These are phyloP conservation scores for Drosophila nigrodunni DNA, from an alignment of 1,140 invertebrate genomes.

Conservation along the genomic window DNA sequence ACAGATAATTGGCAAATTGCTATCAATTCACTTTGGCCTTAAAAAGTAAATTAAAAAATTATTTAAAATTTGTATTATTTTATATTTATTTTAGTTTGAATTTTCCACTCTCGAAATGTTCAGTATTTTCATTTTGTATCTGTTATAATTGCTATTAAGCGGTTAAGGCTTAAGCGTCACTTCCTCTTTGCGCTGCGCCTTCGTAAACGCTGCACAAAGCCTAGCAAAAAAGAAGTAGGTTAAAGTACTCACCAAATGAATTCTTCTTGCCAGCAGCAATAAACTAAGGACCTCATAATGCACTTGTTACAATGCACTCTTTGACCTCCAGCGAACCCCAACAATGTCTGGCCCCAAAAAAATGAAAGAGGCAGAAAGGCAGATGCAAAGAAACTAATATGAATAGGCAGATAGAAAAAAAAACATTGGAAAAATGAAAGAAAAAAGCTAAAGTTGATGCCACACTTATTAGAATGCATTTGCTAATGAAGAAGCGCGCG, in stretches of 20 bases:
- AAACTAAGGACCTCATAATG: neutral
- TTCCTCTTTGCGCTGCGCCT: neutral
- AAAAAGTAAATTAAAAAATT: too few species aligned
- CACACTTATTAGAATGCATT: slow-evolving; percentile 58
- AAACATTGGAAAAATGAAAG: neutral
- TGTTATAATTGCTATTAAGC: too few species aligned
- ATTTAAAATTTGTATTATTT: too few species aligned
- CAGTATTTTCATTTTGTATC: too few species aligned
- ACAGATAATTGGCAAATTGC: too few species aligned
- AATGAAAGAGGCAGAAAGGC: neutral
- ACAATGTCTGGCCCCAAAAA: slow-evolving; percentile 3
- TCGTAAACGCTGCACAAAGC: slow-evolving; percentile 3
- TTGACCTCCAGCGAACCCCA: slow-evolving; percentile 21
- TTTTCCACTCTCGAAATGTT: too few species aligned
- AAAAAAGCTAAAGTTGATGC: slow-evolving; percentile 31
- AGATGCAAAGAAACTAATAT: slow-evolving; percentile 4
- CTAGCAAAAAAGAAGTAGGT: neutral
- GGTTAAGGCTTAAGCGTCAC: neutral
- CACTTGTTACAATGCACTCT: slow-evolving; percentile 4
- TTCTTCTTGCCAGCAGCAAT: neutral
- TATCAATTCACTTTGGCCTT: too few species aligned
- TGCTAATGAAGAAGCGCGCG: slow-evolving; percentile 46
- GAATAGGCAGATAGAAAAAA: slow-evolving; percentile 17
- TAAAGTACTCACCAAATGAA: slow-evolving; percentile 13
- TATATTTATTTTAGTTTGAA: too few species aligned